Percentiles rank a stretch among this genome's conserved stretches.
These are phyloP conservation scores for Pagetopsis macropterus DNA, from an alignment of 2,797 vertebrate species.

Conservation along the genomic window DNA sequence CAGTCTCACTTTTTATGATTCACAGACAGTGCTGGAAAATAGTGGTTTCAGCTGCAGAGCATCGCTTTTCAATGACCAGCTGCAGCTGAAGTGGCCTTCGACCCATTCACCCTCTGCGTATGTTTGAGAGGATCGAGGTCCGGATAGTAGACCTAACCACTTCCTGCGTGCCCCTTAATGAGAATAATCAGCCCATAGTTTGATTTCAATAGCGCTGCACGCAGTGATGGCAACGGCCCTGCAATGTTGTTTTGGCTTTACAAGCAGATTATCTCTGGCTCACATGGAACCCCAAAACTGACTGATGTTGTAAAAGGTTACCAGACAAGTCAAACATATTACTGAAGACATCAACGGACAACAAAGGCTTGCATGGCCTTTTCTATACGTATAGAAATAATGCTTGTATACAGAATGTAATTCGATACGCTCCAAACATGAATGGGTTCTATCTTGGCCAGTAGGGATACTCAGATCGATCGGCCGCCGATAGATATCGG, in stretches of 20 bases:
- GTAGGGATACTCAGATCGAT: too few relatives aligned
- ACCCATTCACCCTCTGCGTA: slow-evolving; percentile 47
- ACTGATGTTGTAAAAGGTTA: background rate
- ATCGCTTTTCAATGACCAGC: slow-evolving; percentile 69
- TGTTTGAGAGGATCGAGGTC: slow-evolving; percentile 53
- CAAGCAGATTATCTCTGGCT: background rate
- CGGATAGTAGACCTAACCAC: slow-evolving; percentile 51
- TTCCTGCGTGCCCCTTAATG: slow-evolving; percentile 59
- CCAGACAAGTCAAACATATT: background rate
- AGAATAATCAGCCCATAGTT: slow-evolving; percentile 43
- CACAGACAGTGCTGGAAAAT: slow-evolving; percentile 29
- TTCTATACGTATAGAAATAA: too few relatives aligned
- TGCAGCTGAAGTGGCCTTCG: slow-evolving; percentile 73
- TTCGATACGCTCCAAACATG: too few relatives aligned
- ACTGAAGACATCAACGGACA: background rate
- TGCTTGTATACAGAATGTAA: too few relatives aligned
- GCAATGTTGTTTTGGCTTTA: background rate
- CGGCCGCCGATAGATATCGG: too few relatives aligned
- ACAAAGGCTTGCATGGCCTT: too few relatives aligned
- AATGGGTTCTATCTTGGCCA: too few relatives aligned
- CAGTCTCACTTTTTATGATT: slow-evolving; percentile 43
- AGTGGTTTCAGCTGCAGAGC: slow-evolving; percentile 52
- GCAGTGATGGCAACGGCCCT: slow-evolving; percentile 19
- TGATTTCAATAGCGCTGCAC: slow-evolving; percentile 38
- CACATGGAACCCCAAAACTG: background rate